Base-by-base conservation (phyloP, 2,113 vertebrate species). In the Alosa alosa region DNA sequence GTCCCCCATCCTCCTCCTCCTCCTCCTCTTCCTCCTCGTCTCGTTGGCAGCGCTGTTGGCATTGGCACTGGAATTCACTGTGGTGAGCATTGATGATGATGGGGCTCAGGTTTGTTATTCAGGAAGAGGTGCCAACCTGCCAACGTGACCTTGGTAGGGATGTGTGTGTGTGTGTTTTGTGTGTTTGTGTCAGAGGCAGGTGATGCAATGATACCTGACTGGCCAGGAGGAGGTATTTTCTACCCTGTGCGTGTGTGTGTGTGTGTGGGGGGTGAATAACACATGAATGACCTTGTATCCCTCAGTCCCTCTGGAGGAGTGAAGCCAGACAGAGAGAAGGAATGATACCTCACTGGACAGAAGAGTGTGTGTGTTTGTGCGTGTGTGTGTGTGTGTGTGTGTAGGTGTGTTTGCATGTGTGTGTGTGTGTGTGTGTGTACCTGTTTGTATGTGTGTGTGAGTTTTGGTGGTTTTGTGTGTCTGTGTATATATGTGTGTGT, bases 81-180 rank as follows among this genome's bases (percentile, higher is more conserved):
- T 81, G 46, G 84, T 87, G 86, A 85, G 84, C 86, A 68, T 64
- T 81, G 86, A 68, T 31, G 46, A 5, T 5, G 36, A 75, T 50
- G 81, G 75, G 72, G n/a, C 64, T 25, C n/a, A 68, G 64, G n/a
- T 68, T 68, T 68, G n/a, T 68, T 68, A 31, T 25, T 68, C 1
- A 9, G 25, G n/a, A 31, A 2, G n/a, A 31, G 64, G 31, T 68
- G 64, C 25, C 57, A 17, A 49, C 47, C 9, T 64, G 57, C 22
- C 25, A 68, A 60, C 22, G 64, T 68, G n/a, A 68, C 64, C 64
- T 68, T 68, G 64, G n/a, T 2, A 4, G 47, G 1, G 9, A 13
- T 49, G 47, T 49, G 47, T 49, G 47, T 49, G 47, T 49, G 47
- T 49, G 47, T 57, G 55, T 57, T 55, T 18, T 57, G 55, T 57